Evolutionary conservation across 2,888 invertebrate species (phyloP).

Genomic region (Apantesis nais): DNA sequence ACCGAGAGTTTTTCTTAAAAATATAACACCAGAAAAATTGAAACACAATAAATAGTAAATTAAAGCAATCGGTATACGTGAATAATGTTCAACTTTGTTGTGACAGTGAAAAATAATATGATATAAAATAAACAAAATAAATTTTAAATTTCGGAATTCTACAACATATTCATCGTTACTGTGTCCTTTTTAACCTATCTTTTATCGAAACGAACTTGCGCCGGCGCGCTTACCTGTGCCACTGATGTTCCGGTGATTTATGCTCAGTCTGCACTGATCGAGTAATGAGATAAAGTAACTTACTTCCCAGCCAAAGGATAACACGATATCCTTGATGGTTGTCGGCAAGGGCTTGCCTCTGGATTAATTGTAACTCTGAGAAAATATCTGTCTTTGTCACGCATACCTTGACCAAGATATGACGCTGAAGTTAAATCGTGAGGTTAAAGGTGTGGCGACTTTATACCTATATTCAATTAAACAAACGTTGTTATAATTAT

Average conservation of each 20-base stretch:
- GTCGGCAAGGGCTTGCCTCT: slow-evolving; percentile 19
- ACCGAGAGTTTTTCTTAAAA: no score
- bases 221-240: background rate
- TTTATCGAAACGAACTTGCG: background rate
- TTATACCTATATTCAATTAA: background rate
- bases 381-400: slow-evolving; percentile 15
- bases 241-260: background rate
- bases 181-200: background rate
- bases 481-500: no score
- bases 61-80: no score
- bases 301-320: background rate
- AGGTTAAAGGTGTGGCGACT: slow-evolving; percentile 8
- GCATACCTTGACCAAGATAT: slow-evolving; percentile 37
- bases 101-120: no score
- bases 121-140: no score
- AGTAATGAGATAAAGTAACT: background rate
- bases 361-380: slow-evolving; percentile 23
- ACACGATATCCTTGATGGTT: slow-evolving; percentile 34
- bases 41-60: no score
- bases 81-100: no score
- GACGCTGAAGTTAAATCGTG: slow-evolving; percentile 13
- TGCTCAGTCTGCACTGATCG: background rate
- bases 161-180: no score
- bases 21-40: no score
- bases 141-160: no score